phyloP scores from a whole-genome alignment of 2,888 invertebrate species.

The Thera britannica region DNA sequence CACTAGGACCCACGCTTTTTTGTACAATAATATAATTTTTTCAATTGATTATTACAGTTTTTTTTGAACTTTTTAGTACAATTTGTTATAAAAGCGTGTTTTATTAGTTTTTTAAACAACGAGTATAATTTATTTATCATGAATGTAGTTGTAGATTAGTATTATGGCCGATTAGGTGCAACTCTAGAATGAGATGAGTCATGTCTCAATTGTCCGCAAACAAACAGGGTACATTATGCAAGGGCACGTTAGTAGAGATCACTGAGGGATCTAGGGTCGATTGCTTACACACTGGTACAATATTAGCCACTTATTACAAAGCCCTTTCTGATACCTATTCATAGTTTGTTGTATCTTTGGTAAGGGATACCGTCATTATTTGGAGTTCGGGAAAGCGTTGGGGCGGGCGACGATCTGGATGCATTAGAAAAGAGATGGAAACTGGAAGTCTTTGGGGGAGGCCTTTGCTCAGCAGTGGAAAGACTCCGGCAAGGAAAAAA shows the following conservation, averaged over 20 bases:
- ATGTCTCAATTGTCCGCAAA: constrained; percentile 56
- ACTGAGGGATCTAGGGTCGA: constrained; percentile 12
- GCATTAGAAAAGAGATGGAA: too few species aligned
- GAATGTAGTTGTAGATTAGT: neutral
- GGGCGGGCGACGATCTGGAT: too few species aligned
- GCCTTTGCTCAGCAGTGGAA: too few species aligned
- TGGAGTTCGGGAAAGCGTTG: neutral
- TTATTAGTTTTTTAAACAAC: too few species aligned
- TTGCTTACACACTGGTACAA: constrained; percentile 9
- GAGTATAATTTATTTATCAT: too few species aligned
- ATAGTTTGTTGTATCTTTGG: neutral
- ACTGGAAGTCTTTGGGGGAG: too few species aligned
- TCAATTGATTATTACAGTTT: too few species aligned
- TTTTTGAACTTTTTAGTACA: too few species aligned
- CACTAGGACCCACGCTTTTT: too few species aligned
- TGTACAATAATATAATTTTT: too few species aligned
- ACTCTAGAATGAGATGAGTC: constrained; percentile 40
- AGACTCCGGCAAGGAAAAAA: too few species aligned
- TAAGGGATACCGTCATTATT: neutral
- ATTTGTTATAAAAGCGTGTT: too few species aligned
- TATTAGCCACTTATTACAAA: constrained; percentile 4
- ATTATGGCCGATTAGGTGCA: constrained; percentile 1
- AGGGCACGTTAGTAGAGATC: constrained; percentile 18
- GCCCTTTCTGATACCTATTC: neutral
- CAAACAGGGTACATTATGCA: constrained; percentile 27